phyloP scores from a whole-genome alignment of 2,888 invertebrate species.

The Pharmacophagus antenor region DNA sequence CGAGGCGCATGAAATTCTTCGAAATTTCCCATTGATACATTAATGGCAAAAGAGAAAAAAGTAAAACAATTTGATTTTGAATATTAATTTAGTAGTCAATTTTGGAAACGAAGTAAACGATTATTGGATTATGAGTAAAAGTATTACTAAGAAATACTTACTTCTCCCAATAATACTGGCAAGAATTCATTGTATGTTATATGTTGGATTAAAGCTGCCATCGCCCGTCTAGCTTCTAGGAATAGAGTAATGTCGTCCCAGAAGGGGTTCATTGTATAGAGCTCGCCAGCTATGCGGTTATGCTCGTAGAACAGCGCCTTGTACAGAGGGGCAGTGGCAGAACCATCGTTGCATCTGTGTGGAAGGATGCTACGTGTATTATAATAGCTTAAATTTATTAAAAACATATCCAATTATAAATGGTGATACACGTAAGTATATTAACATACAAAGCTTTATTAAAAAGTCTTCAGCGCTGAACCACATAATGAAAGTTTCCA shows the following conservation, averaged over 20 bases:
- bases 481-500: too few species aligned
- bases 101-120: background rate
- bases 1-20: background rate
- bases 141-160: conserved; percentile 48
- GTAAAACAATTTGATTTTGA: too few species aligned
- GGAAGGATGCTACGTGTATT: conserved; percentile 18
- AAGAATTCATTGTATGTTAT: conserved; percentile 92
- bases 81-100: background rate
- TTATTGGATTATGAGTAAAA: background rate
- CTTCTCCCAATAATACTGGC: conserved; percentile 88
- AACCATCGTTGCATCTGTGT: conserved; percentile 81
- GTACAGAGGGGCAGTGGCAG: conserved; percentile 87
- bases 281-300: conserved; percentile 87
- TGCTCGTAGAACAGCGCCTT: conserved; percentile 87
- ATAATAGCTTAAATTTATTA: too few species aligned
- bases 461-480: too few species aligned
- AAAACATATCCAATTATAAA: too few species aligned
- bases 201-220: conserved; percentile 90
- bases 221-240: conserved; percentile 86
- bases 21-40: background rate
- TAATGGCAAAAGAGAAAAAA: too few species aligned
- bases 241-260: conserved; percentile 91
- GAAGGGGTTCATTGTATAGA: conserved; percentile 86
- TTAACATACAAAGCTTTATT: too few species aligned
- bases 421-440: too few species aligned